phyloP scores from a whole-genome alignment of 2,113 vertebrate genomes.

The Pipra filicauda region DNA sequence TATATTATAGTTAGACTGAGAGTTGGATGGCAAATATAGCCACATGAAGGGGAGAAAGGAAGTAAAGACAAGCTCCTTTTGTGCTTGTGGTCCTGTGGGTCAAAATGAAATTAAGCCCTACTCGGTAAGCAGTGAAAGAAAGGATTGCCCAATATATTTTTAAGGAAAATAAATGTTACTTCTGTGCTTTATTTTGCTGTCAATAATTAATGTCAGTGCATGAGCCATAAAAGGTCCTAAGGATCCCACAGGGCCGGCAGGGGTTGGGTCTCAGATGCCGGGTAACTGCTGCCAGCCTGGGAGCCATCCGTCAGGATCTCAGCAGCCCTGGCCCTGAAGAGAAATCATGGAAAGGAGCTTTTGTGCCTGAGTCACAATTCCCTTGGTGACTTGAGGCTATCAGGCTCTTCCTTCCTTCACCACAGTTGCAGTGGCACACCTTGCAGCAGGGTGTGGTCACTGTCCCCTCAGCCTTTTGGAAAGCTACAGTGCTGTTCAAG shows the following conservation, averaged over 20 bases:
- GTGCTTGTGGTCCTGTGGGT: neutral
- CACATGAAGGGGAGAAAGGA: neutral
- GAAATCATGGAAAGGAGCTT: neutral
- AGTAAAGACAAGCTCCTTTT: neutral
- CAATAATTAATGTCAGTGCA: neutral
- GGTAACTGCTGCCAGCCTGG: neutral
- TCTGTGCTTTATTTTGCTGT: neutral
- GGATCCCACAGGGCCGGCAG: neutral
- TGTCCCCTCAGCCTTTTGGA: neutral
- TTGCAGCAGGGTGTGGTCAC: neutral
- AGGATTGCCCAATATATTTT: neutral
- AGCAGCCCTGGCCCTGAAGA: neutral
- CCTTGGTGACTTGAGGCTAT: neutral
- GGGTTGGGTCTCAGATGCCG: neutral
- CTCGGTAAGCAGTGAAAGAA: neutral
- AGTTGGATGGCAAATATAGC: neutral
- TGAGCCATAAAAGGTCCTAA: neutral
- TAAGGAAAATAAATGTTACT: neutral
- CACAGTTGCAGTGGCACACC: neutral
- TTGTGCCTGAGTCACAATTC: neutral
- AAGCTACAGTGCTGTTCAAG: neutral
- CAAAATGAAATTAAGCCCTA: neutral
- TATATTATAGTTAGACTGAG: neutral
- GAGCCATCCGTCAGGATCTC: neutral
- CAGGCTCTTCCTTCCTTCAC: neutral